Percentiles rank a stretch among this genome's conserved stretches.
These are phyloP conservation scores for Protonemura montana DNA, from an alignment of 2,888 invertebrate species.

Conservation along the genomic window DNA sequence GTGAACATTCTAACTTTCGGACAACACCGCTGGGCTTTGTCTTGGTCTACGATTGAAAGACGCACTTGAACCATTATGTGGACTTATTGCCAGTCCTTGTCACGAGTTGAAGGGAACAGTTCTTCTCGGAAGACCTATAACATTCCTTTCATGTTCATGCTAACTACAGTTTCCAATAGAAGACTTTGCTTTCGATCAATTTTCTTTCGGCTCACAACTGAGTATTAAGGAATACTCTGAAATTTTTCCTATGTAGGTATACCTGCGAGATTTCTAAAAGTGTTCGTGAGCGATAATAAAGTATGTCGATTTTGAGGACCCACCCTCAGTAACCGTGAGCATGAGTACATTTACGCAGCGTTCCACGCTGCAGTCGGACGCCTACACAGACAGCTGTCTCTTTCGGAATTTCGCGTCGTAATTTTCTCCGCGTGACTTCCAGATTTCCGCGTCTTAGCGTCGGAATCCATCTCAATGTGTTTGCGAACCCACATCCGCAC, in stretches of 20 bases:
- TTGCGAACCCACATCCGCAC: not conserved
- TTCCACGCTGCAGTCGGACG: too few species aligned
- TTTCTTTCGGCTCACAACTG: not conserved
- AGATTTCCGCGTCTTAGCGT: not conserved
- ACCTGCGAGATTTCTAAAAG: too few species aligned
- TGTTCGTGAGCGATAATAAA: too few species aligned
- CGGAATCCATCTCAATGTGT: not conserved
- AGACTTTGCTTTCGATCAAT: not conserved
- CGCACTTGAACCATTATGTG: slow-evolving; percentile 12
- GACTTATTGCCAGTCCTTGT: slow-evolving; percentile 3
- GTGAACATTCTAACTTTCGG: slow-evolving; percentile 38
- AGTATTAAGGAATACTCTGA: not conserved
- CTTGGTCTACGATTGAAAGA: slow-evolving; percentile 18
- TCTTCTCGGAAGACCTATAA: not conserved
- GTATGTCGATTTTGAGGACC: too few species aligned
- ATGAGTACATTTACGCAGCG: too few species aligned
- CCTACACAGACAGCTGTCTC: not conserved
- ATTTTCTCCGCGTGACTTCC: not conserved
- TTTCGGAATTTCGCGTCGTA: not conserved
- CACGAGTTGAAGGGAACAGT: not conserved
- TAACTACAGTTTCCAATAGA: not conserved
- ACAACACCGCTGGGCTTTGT: slow-evolving; percentile 38
- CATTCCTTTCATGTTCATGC: slow-evolving; percentile 12
- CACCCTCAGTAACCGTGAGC: too few species aligned
- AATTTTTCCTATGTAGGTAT: not conserved